Conservation (phyloP, 2,113 vertebrate species). For the Symphodus melops region DNA sequence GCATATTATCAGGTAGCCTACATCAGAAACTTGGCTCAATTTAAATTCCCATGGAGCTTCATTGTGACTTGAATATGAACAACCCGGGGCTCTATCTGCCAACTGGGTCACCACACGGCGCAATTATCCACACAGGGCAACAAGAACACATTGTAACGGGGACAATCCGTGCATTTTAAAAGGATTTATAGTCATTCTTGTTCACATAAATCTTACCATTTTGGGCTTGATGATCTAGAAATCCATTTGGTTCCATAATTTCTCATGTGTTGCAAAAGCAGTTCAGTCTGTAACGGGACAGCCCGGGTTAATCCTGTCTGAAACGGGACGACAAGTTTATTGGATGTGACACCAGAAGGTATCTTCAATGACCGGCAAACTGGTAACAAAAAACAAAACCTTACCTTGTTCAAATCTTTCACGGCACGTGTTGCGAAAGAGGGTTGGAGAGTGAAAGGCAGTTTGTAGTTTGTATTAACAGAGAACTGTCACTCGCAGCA, state of each 20-base stretch:
- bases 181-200: not conserved
- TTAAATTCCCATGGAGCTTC: conserved; percentile 32
- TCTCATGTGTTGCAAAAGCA: conserved; percentile 8
- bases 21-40: conserved; percentile 21
- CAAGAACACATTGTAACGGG: conserved; percentile 58
- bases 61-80: conserved; percentile 77
- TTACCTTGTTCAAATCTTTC: conserved; percentile 52
- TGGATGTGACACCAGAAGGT: not conserved
- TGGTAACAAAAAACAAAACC: not conserved
- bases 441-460: conserved; percentile 1
- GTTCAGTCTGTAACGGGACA: conserved; percentile 29
- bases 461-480: conserved; percentile 18
- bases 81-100: conserved; percentile 60
- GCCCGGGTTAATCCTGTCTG: conserved; percentile 37
- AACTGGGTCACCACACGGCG: conserved; percentile 75
- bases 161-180: not conserved
- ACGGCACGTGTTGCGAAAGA: not conserved
- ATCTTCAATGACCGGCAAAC: not conserved
- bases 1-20: conserved; percentile 15
- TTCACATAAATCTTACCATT: not conserved
- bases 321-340: conserved; percentile 30
- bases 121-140: conserved; percentile 54
- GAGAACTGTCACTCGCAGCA: conserved; percentile 3
- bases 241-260: not conserved
- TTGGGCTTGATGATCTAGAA: not conserved